These are phyloP conservation scores for Vidua chalybeata DNA, from an alignment of 2,113 vertebrate genomes.

Conservation along the genomic window DNA sequence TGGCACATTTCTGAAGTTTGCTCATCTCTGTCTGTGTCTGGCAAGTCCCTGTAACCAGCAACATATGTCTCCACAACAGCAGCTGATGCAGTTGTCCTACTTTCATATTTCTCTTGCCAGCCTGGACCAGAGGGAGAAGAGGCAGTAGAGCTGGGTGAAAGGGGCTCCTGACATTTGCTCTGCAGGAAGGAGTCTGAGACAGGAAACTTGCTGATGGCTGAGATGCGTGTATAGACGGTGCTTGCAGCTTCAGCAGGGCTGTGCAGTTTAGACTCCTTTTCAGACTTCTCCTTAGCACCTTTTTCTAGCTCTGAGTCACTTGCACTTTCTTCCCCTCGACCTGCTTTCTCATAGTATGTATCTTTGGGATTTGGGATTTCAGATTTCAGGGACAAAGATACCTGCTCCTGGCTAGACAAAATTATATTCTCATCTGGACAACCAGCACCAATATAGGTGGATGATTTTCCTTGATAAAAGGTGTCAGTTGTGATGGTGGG, in stretches of 20 bases:
- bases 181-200: background rate
- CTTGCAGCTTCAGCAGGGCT: conserved; percentile 11
- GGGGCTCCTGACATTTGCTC: background rate
- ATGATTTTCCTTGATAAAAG: conserved; percentile 9
- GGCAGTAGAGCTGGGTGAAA: conserved; percentile 4
- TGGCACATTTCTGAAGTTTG: background rate
- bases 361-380: conserved; percentile 24
- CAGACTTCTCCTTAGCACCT: conserved; percentile 86
- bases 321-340: conserved; percentile 63
- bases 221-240: background rate
- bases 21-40: background rate
- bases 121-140: background rate
- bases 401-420: conserved; percentile 54
- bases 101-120: background rate
- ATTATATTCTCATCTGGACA: conserved; percentile 73
- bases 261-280: conserved; percentile 80
- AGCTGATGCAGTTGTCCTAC: background rate
- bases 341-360: conserved; percentile 69
- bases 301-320: conserved; percentile 90
- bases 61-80: background rate
- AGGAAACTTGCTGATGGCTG: background rate
- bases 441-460: background rate
- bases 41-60: background rate
- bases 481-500: background rate
- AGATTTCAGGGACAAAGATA: conserved; percentile 59